Percentiles rank a stretch among this genome's conserved stretches.
phyloP scores from a whole-genome alignment of 2,113 vertebrate genomes.

The Actenoides hombroni region DNA sequence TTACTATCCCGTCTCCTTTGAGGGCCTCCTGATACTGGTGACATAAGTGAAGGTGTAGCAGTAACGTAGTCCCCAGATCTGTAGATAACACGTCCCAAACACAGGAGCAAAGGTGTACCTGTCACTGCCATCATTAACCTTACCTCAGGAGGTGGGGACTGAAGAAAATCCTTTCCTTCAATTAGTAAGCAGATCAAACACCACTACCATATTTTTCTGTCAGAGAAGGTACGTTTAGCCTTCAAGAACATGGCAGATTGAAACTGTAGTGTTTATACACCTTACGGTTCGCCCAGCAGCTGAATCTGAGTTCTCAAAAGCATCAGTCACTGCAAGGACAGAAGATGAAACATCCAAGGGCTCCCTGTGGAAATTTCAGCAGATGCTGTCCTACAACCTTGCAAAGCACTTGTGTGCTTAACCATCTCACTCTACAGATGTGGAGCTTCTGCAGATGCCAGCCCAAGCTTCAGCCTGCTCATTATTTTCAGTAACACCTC shows the following conservation, averaged over 20 bases:
- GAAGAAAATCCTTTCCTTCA: neutral
- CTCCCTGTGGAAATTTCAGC: neutral
- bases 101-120: neutral
- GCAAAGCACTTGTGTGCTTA: neutral
- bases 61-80: neutral
- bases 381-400: neutral
- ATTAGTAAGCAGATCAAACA: neutral
- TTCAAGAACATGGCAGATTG: neutral
- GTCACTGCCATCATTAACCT: neutral
- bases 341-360: neutral
- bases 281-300: neutral
- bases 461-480: neutral
- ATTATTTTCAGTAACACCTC: neutral
- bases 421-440: neutral
- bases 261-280: neutral
- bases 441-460: neutral
- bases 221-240: neutral
- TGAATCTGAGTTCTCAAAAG: neutral
- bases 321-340: neutral
- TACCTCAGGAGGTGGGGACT: rapidly evolving
- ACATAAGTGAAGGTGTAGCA: neutral
- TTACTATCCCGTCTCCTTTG: neutral
- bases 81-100: neutral
- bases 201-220: rapidly evolving
- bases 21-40: neutral